Conservation (phyloP, 2,113 vertebrate species). For the Peromyscus leucopus region DNA sequence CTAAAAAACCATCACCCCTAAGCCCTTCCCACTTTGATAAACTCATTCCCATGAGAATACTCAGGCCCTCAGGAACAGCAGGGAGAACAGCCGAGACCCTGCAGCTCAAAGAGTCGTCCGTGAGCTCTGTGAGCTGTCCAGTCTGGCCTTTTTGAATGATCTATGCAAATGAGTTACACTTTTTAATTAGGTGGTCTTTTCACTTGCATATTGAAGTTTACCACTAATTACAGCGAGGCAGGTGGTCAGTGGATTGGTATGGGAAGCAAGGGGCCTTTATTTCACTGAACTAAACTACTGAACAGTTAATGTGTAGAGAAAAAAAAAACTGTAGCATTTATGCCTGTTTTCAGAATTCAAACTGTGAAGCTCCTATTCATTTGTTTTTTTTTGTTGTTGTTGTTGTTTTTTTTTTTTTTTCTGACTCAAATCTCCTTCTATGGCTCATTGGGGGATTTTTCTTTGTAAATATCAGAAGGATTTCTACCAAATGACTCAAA, state of each 20-base stretch:
- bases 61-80: constrained; percentile 74
- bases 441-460: constrained; percentile 55
- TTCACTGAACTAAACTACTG: constrained; percentile 78
- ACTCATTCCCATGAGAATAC: constrained; percentile 78
- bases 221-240: constrained; percentile 76
- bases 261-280: constrained; percentile 81
- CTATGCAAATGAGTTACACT: constrained; percentile 82
- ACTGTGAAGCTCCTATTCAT: constrained; percentile 65
- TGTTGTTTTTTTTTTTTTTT: not conserved
- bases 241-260: constrained; percentile 81
- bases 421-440: constrained; percentile 60
- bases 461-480: constrained; percentile 76
- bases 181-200: constrained; percentile 83
- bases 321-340: constrained; percentile 56
- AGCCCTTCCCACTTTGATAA: constrained; percentile 76
- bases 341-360: constrained; percentile 73
- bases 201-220: constrained; percentile 82
- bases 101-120: constrained; percentile 69
- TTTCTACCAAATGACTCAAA: constrained; percentile 74
- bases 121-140: constrained; percentile 76
- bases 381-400: not conserved
- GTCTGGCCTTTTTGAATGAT: constrained; percentile 79
- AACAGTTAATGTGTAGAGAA: constrained; percentile 56
- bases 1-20: constrained; percentile 77
- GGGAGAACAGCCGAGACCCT: constrained; percentile 75